A percentile compares a stretch with the other conserved stretches of the same genome.
Evolutionary conservation across 2,888 invertebrate species (phyloP).

Genomic region (Synergus japonicus): DNA sequence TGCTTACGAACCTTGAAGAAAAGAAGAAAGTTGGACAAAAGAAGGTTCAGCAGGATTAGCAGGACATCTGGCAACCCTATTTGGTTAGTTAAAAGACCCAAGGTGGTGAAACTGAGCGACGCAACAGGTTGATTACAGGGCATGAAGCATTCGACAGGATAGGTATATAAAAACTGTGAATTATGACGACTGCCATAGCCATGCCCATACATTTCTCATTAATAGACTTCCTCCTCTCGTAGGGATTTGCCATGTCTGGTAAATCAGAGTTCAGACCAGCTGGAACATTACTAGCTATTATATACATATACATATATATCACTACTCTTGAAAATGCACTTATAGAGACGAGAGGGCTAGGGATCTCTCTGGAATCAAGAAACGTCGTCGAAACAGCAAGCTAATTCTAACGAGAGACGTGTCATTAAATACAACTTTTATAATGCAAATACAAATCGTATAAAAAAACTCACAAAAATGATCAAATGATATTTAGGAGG

Average conservation of each 20-base stretch:
- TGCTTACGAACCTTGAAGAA: too few species aligned
- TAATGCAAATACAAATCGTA: neutral
- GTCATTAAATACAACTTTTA: too few species aligned
- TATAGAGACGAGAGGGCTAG: constrained; percentile 46
- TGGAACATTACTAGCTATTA: constrained; percentile 52
- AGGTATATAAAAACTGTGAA: neutral
- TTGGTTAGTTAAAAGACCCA: neutral
- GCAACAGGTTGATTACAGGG: neutral
- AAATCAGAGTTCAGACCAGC: constrained; percentile 52
- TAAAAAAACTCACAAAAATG: neutral
- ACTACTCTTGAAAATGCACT: constrained; percentile 47
- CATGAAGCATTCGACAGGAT: constrained; percentile 14
- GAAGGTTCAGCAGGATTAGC: too few species aligned
- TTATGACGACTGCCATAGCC: constrained; percentile 33
- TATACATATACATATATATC: constrained; percentile 30
- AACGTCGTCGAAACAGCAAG: constrained; percentile 1
- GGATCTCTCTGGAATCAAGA: constrained; percentile 10
- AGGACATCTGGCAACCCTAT: too few species aligned
- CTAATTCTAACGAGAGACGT: constrained; percentile 7
- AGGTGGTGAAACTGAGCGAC: constrained; percentile 3
- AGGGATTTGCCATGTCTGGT: constrained; percentile 49
- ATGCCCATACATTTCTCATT: constrained; percentile 50
- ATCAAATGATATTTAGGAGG: neutral
- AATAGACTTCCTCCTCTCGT: constrained; percentile 59
- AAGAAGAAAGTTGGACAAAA: too few species aligned